Conservation (phyloP, 2,888 invertebrate species). For the Vanessa cardui region DNA sequence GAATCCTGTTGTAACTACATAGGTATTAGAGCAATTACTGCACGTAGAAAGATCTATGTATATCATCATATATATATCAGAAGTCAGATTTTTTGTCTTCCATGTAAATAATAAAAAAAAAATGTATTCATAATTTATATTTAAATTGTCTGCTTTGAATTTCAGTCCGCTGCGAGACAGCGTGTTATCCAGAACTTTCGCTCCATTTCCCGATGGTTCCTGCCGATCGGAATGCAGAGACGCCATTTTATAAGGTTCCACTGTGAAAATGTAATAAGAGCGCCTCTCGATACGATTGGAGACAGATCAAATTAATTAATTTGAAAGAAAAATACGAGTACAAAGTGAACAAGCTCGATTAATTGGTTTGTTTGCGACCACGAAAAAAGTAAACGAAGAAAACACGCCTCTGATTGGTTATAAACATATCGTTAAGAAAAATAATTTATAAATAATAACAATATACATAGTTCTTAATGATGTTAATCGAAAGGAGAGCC, state of each 20-base stretch:
- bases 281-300: constrained; percentile 3
- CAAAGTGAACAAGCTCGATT: too few species aligned
- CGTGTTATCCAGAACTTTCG: constrained; percentile 53
- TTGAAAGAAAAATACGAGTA: too few species aligned
- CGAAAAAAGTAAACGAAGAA: too few species aligned
- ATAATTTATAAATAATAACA: too few species aligned
- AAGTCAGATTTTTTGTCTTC: not conserved
- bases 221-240: constrained; percentile 31
- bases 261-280: constrained; percentile 20
- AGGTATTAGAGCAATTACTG: too few species aligned
- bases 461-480: too few species aligned
- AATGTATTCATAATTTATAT: not conserved
- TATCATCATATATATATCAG: not conserved
- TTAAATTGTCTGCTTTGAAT: constrained; percentile 11
- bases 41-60: too few species aligned
- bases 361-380: too few species aligned
- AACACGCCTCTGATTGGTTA: too few species aligned
- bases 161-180: constrained; percentile 10
- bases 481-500: too few species aligned
- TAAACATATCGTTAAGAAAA: too few species aligned
- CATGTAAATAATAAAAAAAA: not conserved
- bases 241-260: constrained; percentile 33
- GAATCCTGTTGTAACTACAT: too few species aligned
- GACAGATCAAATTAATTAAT: constrained; percentile 16
- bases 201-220: constrained; percentile 51